phyloP scores from a whole-genome alignment of 2,888 invertebrate genomes.

The Pristionchus japonicus region DNA sequence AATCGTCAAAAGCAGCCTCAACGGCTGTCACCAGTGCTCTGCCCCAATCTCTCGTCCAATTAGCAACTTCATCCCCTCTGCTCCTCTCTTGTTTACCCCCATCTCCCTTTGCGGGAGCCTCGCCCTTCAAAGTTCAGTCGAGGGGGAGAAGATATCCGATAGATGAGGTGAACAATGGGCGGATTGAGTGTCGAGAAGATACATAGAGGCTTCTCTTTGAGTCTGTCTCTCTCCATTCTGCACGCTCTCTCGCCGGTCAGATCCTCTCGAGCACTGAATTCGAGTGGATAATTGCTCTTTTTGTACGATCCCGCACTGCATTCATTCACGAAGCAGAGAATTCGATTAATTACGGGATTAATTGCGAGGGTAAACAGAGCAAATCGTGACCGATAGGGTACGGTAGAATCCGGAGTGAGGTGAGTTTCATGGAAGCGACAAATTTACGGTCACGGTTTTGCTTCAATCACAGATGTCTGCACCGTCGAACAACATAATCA shows the following conservation, averaged over 20 bases:
- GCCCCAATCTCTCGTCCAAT: background rate
- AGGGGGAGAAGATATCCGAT: background rate
- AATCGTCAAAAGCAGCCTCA: too few relatives aligned
- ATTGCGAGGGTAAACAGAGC: slow-evolving; percentile 7
- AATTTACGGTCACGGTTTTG: too few relatives aligned
- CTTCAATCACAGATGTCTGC: too few relatives aligned
- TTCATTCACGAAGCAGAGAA: too few relatives aligned
- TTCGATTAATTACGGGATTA: too few relatives aligned
- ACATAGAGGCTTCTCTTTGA: background rate
- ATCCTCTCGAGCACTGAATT: background rate
- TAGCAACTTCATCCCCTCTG: background rate
- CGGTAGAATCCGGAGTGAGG: background rate
- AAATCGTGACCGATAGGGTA: background rate
- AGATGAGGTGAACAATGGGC: background rate
- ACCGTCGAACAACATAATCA: too few relatives aligned
- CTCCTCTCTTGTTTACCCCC: background rate
- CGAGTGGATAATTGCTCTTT: slow-evolving; percentile 22
- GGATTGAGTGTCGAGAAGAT: slow-evolving; percentile 9
- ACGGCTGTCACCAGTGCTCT: background rate
- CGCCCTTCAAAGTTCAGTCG: background rate
- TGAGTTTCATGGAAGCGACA: too few relatives aligned
- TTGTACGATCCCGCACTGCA: background rate
- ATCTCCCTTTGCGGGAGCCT: background rate
- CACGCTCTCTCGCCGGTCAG: too few relatives aligned
- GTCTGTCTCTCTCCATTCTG: too few relatives aligned